These are phyloP conservation scores for Sigmodon hispidus DNA, from an alignment of 2,113 vertebrate species.

Conservation along the genomic window DNA sequence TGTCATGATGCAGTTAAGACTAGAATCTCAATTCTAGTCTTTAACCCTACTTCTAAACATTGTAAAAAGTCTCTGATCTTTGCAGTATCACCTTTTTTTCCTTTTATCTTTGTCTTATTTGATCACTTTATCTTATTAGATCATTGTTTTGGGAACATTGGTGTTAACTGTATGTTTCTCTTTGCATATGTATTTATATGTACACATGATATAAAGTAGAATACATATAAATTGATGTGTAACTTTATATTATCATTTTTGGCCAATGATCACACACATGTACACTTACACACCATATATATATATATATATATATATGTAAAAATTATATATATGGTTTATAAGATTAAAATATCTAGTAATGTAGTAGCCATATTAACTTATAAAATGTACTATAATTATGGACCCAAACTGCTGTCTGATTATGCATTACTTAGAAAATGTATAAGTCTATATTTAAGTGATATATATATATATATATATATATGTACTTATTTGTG, in stretches of 20 bases:
- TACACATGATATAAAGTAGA: background rate
- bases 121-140: too few species aligned
- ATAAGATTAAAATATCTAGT: background rate
- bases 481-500: background rate
- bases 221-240: background rate
- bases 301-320: background rate
- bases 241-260: background rate
- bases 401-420: background rate
- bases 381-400: background rate
- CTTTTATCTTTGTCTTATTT: background rate
- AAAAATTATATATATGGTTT: background rate
- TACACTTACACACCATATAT: background rate
- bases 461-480: background rate
- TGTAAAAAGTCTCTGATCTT: background rate
- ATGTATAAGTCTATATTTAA: background rate
- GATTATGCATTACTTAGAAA: background rate
- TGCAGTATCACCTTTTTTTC: background rate
- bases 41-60: background rate
- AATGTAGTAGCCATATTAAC: background rate
- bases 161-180: background rate
- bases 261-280: background rate
- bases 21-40: background rate
- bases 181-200: background rate
- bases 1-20: background rate
- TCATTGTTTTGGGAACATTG: background rate